Conservation (phyloP, 2,888 invertebrate genomes). For the Spatulosminthurus flaviceps region DNA sequence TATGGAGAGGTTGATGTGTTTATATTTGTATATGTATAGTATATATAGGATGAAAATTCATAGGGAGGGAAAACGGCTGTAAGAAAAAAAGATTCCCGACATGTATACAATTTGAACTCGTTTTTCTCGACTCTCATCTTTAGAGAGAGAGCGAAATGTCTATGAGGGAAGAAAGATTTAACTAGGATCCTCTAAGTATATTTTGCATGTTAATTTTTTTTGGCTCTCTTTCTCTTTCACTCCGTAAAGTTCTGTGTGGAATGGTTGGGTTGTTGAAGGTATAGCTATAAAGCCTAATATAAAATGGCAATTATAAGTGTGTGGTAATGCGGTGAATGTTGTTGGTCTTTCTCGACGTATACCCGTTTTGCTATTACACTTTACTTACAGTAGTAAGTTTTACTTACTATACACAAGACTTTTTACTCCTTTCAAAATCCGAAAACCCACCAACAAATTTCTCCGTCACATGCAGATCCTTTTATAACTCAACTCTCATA, state of each 20-base stretch:
- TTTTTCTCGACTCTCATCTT: neutral
- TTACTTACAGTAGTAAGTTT: too few relatives aligned
- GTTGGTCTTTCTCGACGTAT: constrained; percentile 15
- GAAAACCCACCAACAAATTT: neutral
- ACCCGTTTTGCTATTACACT: too few relatives aligned
- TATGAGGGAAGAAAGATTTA: neutral
- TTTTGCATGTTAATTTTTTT: constrained; percentile 21
- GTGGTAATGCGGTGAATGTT: constrained; percentile 43
- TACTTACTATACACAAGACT: too few relatives aligned
- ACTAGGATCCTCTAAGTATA: neutral
- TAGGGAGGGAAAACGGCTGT: too few relatives aligned
- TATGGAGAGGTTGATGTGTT: too few relatives aligned
- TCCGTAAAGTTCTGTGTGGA: constrained; percentile 10
- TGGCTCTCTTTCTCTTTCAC: neutral
- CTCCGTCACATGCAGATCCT: too few relatives aligned
- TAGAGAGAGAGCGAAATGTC: neutral
- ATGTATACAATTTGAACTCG: neutral
- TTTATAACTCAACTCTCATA: too few relatives aligned
- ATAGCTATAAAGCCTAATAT: constrained; percentile 26
- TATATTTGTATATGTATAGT: too few relatives aligned
- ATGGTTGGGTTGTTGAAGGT: constrained; percentile 1
- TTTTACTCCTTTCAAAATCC: neutral
- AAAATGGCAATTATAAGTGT: constrained; percentile 46
- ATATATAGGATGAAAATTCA: too few relatives aligned
- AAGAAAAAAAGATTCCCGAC: constrained; percentile 4